Base-by-base conservation (phyloP, 1,140 invertebrate genomes). In the Berghia stephanieae region DNA sequence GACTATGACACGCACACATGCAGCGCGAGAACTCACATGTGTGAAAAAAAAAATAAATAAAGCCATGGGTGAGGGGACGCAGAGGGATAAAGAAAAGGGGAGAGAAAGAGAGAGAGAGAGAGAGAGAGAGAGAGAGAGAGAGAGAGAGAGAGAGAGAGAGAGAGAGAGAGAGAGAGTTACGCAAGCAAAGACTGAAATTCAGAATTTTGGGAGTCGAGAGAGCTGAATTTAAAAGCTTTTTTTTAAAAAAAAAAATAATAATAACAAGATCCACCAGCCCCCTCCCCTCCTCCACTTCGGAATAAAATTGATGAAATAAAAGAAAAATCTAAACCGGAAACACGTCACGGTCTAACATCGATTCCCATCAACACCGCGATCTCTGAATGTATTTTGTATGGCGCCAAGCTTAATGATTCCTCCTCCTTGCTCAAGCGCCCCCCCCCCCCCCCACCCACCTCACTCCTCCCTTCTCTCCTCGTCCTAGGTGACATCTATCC, bases 91-190 rank as follows among this genome's bases (percentile, higher is more conserved):
- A n/a, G n/a, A n/a, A 60, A 31, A 60, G n/a, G 34, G 34, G n/a
- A 31, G 5, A 24, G 57, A 31, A 13, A 13, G n/a, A 24, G n/a
- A 8, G 57, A 24, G 34, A 60, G 34, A 60, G 46, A 52, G n/a
- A 52, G 46, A 52, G 46, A 24, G 46, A 60, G 24, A 67, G 1
- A 67, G 6, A 67, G 0, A 67, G 0, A 34, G 63, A 67, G 24
- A 67, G 63, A 67, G 63, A 67, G 1, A 67, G 63, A 67, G 24
- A 67, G 1, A 67, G 0, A 31, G 24, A 67, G 63, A 67, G n/a
- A 67, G 63, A 67, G 24, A 67, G 63, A 67, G 24, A 31, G 63
- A 34, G 63, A 3, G 63, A 34, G 63, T 18, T 34, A 34, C 3
- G 0, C 4, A 27, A 31, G 5, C 21, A 60, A 4, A n/a, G 24